Evolutionary conservation across 2,113 vertebrate species (phyloP), one percentile per base, ranked within the genome.

Genomic region (Eurystomus gularis): DNA sequence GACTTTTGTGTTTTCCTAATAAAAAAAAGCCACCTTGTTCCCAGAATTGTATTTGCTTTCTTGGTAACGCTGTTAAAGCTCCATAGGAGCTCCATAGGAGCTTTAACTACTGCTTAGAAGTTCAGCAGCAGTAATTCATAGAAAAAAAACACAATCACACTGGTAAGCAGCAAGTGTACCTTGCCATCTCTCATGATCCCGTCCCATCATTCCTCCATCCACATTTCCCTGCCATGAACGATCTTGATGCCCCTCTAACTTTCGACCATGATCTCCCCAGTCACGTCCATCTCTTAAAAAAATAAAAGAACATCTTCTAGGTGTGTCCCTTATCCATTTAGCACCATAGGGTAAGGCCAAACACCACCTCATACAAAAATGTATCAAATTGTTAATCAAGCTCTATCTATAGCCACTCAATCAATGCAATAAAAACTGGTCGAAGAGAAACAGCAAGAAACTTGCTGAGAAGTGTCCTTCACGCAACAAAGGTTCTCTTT

Each of bases 241-340:
- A 92, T 99, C 98, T 81, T 90, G 98, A 25, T 97, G 98, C 49
- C 98, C 98, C 49, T 99, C 99, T 89, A 99, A 97, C 94, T 99
- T 99, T 75, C 98, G 97, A 37, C 96, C 96, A n/a, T 98, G 98
- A 91, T 99, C 99, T 14, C 93, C 92, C 99, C 99, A 99, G 93
- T 98, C 99, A 82, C 98, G 98, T 48, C 97, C 96, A 39, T 96
- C 98, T 97, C 96, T 99, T 91, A 73, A 94, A 92, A 92, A 90
- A 95, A 91, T 91, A 90, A 93, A 90, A 94, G 91, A 92, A 92
- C 49, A 86, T 69, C 51, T 86, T 94, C 90, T 62, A 86, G 73
- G 62, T 48, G 61, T 31, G 81, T 73, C 60, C 86, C 69, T 44
- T 40, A 17, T 51, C 65, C 75, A 12, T 39, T 70, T 25, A 90